phyloP scores from a whole-genome alignment of 2,888 invertebrate species.

The Plebejus melissa region DNA sequence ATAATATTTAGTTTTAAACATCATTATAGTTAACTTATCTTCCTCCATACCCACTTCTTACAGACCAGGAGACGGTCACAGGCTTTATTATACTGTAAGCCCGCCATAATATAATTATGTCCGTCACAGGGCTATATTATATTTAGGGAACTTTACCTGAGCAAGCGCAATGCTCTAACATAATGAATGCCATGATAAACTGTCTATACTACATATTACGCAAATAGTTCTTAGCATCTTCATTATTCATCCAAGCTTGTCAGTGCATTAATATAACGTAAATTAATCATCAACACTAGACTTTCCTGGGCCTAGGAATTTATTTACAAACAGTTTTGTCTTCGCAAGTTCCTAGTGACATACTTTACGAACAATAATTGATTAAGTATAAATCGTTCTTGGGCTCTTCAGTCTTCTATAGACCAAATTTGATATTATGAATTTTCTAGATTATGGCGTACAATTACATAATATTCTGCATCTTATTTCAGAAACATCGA shows the following conservation, averaged over 20 bases:
- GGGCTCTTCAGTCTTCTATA: neutral
- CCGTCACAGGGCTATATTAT: neutral
- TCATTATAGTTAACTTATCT: too few relatives aligned
- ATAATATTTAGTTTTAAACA: too few relatives aligned
- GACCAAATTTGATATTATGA: neutral
- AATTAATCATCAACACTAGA: conserved; percentile 1
- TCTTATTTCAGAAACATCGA: neutral
- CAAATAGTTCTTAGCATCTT: conserved; percentile 15
- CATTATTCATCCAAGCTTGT: conserved; percentile 13
- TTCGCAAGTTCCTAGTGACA: neutral
- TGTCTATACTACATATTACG: neutral
- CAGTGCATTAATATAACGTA: conserved; percentile 21
- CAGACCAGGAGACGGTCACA: too few relatives aligned
- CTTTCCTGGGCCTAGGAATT: neutral
- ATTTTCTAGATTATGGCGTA: neutral
- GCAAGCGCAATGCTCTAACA: neutral
- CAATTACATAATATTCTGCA: neutral
- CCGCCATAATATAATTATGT: too few relatives aligned
- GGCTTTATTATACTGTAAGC: too few relatives aligned
- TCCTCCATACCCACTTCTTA: too few relatives aligned
- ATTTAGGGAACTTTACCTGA: neutral
- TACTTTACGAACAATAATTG: neutral
- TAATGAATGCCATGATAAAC: conserved; percentile 1
- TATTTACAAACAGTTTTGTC: neutral
- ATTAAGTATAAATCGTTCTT: neutral